Percentiles rank a stretch among this genome's conserved stretches.
Evolutionary conservation across 1,140 invertebrate species (phyloP).

Genomic region (Drosophila subpulchrella): DNA sequence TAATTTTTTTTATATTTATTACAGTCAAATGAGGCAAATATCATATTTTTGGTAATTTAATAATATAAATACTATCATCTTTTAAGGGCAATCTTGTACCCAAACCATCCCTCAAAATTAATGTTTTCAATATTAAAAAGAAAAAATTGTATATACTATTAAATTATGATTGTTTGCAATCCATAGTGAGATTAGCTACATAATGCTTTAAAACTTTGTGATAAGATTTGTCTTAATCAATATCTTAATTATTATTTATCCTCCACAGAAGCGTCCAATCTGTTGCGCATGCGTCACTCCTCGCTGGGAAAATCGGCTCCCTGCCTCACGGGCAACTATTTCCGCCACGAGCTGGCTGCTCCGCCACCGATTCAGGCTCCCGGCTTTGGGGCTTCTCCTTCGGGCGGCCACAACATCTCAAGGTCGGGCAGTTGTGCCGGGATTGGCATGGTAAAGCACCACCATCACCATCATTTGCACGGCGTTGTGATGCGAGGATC

Average conservation of each 20-base stretch:
- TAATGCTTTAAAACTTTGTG: too few relatives aligned
- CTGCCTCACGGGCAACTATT: constrained; percentile 74
- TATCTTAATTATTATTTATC: neutral
- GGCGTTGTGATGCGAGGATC: constrained; percentile 77
- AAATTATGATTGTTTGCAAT: too few relatives aligned
- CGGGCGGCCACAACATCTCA: constrained; percentile 66
- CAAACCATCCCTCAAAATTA: too few relatives aligned
- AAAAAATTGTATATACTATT: too few relatives aligned
- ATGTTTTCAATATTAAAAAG: too few relatives aligned
- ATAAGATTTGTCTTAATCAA: neutral
- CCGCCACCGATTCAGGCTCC: constrained; percentile 15
- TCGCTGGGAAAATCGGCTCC: constrained; percentile 96
- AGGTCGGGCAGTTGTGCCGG: constrained; percentile 83
- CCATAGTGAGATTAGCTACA: too few relatives aligned
- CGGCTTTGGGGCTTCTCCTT: constrained; percentile 1
- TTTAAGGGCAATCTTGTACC: too few relatives aligned
- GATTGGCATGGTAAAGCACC: constrained; percentile 70
- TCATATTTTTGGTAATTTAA: too few relatives aligned
- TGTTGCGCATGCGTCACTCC: constrained; percentile 94
- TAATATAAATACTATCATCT: too few relatives aligned
- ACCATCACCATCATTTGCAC: constrained; percentile 67
- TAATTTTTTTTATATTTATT: neutral
- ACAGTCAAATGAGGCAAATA: too few relatives aligned
- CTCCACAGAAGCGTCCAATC: constrained; percentile 87
- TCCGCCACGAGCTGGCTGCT: constrained; percentile 85